phyloP scores from a whole-genome alignment of 1,140 invertebrate species.

The Lepidurus packardi region DNA sequence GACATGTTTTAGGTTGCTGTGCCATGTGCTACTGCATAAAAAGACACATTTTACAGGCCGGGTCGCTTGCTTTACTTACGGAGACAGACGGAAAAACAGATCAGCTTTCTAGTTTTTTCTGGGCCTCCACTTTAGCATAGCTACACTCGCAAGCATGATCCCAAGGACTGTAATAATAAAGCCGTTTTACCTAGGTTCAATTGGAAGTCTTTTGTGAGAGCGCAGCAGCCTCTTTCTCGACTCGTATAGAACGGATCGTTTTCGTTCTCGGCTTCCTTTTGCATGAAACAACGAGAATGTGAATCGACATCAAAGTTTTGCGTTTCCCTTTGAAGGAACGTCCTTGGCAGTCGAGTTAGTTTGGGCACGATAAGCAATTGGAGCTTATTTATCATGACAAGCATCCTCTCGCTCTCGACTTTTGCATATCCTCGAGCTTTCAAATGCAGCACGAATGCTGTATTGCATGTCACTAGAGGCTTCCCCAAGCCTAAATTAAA shows the following conservation, averaged over 20 bases:
- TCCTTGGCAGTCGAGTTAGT: conserved; percentile 18
- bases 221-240: not conserved
- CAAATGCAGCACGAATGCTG: not conserved
- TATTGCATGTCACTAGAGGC: not conserved
- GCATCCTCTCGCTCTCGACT: conserved; percentile 17
- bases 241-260: not conserved
- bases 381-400: conserved; percentile 18
- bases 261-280: conserved; percentile 1
- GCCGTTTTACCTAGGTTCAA: too few relatives aligned
- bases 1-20: not conserved
- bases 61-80: not conserved
- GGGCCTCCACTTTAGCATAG: not conserved
- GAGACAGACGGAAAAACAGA: not conserved
- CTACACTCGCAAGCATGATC: too few relatives aligned
- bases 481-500: not conserved
- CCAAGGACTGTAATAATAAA: too few relatives aligned
- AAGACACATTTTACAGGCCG: not conserved
- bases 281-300: conserved; percentile 15
- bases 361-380: conserved; percentile 10
- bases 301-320: conserved; percentile 19
- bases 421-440: conserved; percentile 3
- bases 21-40: not conserved
- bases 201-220: not conserved
- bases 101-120: not conserved
- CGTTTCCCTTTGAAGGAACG: conserved; percentile 15